Evolutionary conservation across 2,888 invertebrate genomes (phyloP).

Genomic region (Iphiclides podalirius): DNA sequence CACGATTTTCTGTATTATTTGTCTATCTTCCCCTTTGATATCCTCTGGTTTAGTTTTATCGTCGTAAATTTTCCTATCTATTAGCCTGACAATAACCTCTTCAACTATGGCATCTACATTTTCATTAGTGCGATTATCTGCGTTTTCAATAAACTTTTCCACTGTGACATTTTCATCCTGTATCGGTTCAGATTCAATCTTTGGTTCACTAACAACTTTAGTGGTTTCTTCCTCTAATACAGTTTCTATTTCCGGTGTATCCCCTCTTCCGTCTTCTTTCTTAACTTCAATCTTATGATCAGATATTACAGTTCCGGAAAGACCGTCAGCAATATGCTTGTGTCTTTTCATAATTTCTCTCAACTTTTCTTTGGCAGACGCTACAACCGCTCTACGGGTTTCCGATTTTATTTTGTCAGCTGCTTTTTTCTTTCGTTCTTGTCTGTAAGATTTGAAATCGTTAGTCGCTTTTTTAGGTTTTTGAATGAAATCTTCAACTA

Average conservation of each 20-base stretch:
- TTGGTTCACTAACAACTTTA: slow-evolving; percentile 53
- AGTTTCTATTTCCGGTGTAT: slow-evolving; percentile 48
- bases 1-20: slow-evolving; percentile 69
- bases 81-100: slow-evolving; percentile 66
- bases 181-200: slow-evolving; percentile 28
- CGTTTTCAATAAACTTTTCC: slow-evolving; percentile 30
- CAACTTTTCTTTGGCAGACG: slow-evolving; percentile 73
- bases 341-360: slow-evolving; percentile 74
- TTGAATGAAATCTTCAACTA: slow-evolving; percentile 33
- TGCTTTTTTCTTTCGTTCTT: slow-evolving; percentile 65
- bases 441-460: slow-evolving; percentile 52
- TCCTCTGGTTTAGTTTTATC: slow-evolving; percentile 75
- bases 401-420: slow-evolving; percentile 71
- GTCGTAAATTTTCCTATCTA: slow-evolving; percentile 76
- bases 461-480: slow-evolving; percentile 54
- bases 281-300: slow-evolving; percentile 30
- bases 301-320: slow-evolving; percentile 45
- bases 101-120: slow-evolving; percentile 71
- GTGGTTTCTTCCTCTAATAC: slow-evolving; percentile 37
- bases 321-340: slow-evolving; percentile 63
- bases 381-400: slow-evolving; percentile 69
- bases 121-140: slow-evolving; percentile 47
- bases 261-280: slow-evolving; percentile 45
- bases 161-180: slow-evolving; percentile 17
- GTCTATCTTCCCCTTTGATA: slow-evolving; percentile 64